phyloP scores from a whole-genome alignment of 2,888 invertebrate genomes.

The Sinohyriopsis cumingii region DNA sequence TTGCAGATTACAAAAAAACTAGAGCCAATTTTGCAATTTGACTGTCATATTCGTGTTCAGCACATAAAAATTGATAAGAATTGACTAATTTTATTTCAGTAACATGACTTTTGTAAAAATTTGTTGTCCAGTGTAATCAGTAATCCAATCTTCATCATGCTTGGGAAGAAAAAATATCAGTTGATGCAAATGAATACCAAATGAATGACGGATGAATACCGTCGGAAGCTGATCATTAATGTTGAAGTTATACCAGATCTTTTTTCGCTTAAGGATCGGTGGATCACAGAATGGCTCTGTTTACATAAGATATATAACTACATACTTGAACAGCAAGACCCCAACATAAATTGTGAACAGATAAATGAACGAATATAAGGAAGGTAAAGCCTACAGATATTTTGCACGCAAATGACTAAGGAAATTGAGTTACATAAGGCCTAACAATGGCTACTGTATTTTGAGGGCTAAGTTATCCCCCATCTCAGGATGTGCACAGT shows the following conservation, averaged over 20 bases:
- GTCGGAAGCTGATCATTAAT: conserved; percentile 11
- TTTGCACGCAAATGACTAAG: conserved; percentile 27
- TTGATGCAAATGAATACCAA: conserved; percentile 1
- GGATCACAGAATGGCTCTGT: conserved; percentile 26
- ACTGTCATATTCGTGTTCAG: too few relatives aligned
- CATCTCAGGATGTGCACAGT: too few relatives aligned
- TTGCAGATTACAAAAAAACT: too few relatives aligned
- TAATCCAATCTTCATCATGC: not conserved
- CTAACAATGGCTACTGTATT: conserved; percentile 12
- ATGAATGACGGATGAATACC: conserved; percentile 17
- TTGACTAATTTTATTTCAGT: too few relatives aligned
- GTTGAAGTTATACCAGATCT: conserved; percentile 22
- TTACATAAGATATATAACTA: conserved; percentile 29
- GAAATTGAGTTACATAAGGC: conserved; percentile 24
- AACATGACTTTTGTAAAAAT: too few relatives aligned
- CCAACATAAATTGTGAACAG: conserved; percentile 13
- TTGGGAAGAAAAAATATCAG: conserved; percentile 27
- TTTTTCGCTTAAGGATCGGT: conserved; percentile 9
- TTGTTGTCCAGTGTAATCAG: too few relatives aligned
- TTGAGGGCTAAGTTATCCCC: conserved; percentile 21
- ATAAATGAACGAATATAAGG: conserved; percentile 31
- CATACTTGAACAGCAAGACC: conserved; percentile 11
- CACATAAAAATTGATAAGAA: too few relatives aligned
- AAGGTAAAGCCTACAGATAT: conserved; percentile 28
- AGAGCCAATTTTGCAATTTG: too few relatives aligned